These are phyloP conservation scores for Crotalus helleri DNA, from an alignment of 2,113 vertebrate genomes.

Conservation along the genomic window DNA sequence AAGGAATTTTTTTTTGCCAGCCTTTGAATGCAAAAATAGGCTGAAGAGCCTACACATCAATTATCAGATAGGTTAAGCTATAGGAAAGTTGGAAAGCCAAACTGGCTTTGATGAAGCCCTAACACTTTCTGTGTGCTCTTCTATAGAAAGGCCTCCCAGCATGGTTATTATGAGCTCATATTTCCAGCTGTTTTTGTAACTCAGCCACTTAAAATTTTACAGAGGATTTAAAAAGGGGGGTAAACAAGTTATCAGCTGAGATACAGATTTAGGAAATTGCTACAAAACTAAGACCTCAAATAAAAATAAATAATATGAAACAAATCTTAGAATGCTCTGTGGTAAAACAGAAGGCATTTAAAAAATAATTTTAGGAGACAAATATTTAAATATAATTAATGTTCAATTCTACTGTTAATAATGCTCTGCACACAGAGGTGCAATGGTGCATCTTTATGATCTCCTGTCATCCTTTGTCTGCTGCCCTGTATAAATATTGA, in stretches of 20 bases:
- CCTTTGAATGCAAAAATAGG: background rate
- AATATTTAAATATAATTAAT: background rate
- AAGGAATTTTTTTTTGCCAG: background rate
- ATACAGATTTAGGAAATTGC: background rate
- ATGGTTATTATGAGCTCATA: background rate
- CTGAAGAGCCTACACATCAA: background rate
- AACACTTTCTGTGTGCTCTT: background rate
- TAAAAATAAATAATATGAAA: background rate
- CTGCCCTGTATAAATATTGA: background rate
- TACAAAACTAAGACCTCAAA: background rate
- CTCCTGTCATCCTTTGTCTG: background rate
- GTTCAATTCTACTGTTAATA: background rate
- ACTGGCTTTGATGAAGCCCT: background rate
- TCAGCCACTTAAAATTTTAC: background rate
- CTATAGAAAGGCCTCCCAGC: background rate
- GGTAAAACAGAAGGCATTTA: background rate
- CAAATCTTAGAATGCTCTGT: background rate
- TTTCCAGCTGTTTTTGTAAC: background rate
- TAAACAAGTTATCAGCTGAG: constrained; percentile 2
- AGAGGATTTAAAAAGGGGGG: background rate
- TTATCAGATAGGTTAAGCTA: background rate
- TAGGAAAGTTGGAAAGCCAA: background rate
- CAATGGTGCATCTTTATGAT: background rate
- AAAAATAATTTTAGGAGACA: background rate
- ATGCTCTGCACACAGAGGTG: background rate